Conservation (phyloP, 1,140 invertebrate genomes). For the Metopolophium dirhodum region DNA sequence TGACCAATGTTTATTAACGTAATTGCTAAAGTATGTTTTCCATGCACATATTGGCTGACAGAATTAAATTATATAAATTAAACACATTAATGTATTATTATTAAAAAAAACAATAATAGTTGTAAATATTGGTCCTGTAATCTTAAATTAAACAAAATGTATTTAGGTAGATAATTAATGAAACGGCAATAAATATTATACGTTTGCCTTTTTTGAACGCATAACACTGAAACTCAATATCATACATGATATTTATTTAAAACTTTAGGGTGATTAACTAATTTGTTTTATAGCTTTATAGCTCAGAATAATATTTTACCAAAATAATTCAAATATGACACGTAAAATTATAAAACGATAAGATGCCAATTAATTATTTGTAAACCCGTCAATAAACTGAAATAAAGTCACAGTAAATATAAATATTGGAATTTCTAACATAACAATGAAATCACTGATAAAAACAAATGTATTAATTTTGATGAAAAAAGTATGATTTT, state of each 20-base stretch:
- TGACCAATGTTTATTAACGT: not conserved
- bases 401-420: not conserved
- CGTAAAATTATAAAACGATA: not conserved
- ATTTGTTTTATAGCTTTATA: not conserved
- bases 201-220: not conserved
- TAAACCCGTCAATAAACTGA: not conserved
- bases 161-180: not conserved
- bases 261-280: not conserved
- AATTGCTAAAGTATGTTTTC: slow-evolving; percentile 17
- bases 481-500: not conserved
- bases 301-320: not conserved
- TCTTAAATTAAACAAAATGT: not conserved
- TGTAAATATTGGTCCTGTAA: not conserved
- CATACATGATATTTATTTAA: not conserved
- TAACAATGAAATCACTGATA: not conserved
- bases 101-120: not conserved
- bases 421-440: not conserved
- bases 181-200: not conserved
- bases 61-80: not conserved
- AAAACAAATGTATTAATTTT: not conserved
- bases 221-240: not conserved
- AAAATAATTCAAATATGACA: not conserved
- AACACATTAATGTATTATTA: not conserved
- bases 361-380: not conserved
- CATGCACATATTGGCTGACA: not conserved